These are phyloP conservation scores for Sweltsa coloradensis DNA, from an alignment of 1,140 invertebrate genomes.

Conservation along the genomic window DNA sequence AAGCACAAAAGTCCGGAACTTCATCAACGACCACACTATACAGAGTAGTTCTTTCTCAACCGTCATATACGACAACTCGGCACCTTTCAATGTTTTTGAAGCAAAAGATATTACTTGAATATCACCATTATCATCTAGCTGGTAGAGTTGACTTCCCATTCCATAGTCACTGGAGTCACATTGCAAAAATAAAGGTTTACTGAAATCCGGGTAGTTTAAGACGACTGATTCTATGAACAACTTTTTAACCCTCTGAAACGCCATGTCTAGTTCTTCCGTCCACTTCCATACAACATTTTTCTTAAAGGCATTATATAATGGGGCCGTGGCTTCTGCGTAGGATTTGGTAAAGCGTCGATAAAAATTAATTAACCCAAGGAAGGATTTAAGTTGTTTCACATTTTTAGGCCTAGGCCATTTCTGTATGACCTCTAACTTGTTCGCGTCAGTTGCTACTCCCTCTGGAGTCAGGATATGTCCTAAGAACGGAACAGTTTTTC, in stretches of 20 bases:
- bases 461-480: too few relatives aligned
- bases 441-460: slow-evolving; percentile 18
- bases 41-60: slow-evolving; percentile 30
- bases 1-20: slow-evolving; percentile 26
- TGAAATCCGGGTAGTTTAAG: slow-evolving; percentile 15
- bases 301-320: slow-evolving; percentile 22
- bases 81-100: slow-evolving; percentile 17
- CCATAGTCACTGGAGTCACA: slow-evolving; percentile 8
- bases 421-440: slow-evolving; percentile 16
- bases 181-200: slow-evolving; percentile 15
- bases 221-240: neutral
- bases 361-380: slow-evolving; percentile 31
- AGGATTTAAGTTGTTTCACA: slow-evolving; percentile 26
- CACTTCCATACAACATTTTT: slow-evolving; percentile 16
- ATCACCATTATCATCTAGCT: neutral
- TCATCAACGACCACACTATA: slow-evolving; percentile 27
- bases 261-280: slow-evolving; percentile 3
- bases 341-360: slow-evolving; percentile 27
- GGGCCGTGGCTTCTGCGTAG: slow-evolving; percentile 17
- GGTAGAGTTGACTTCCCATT: neutral
- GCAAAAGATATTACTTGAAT: slow-evolving; percentile 15
- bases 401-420: slow-evolving; percentile 22
- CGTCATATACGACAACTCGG: slow-evolving; percentile 25
- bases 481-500: slow-evolving; percentile 19
- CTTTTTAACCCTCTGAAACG: slow-evolving; percentile 4